phyloP scores from a whole-genome alignment of 2,113 vertebrate genomes.

The Pituophis catenifer region DNA sequence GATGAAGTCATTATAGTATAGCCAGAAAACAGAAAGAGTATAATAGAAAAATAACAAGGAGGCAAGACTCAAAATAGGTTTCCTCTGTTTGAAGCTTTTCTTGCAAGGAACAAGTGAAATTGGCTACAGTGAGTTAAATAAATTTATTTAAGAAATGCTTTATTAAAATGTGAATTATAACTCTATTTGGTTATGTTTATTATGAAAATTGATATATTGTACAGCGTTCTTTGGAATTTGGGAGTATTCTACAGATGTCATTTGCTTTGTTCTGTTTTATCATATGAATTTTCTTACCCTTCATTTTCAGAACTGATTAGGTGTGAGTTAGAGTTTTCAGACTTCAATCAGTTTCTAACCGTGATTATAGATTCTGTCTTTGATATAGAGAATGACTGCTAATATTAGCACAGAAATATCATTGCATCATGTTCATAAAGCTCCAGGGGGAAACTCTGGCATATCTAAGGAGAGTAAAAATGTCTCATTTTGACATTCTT shows the following conservation, averaged over 20 bases:
- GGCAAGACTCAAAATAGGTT: not conserved
- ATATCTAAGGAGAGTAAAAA: not conserved
- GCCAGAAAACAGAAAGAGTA: slow-evolving; percentile 40
- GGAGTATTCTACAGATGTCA: not conserved
- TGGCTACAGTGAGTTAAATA: slow-evolving; percentile 24
- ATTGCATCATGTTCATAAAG: not conserved
- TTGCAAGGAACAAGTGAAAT: not conserved
- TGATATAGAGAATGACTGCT: not conserved
- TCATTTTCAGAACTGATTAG: not conserved
- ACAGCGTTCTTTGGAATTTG: not conserved
- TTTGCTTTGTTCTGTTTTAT: not conserved
- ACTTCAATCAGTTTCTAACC: not conserved
- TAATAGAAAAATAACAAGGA: slow-evolving; percentile 30
- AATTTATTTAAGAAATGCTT: not conserved
- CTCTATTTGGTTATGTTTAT: not conserved
- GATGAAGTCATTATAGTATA: slow-evolving; percentile 54
- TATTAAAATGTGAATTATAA: not conserved
- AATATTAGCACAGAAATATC: not conserved
- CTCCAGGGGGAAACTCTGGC: not conserved
- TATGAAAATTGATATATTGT: not conserved
- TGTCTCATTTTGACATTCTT: not conserved
- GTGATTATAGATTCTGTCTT: not conserved
- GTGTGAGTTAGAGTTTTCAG: not conserved
- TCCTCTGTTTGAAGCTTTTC: slow-evolving; percentile 24
- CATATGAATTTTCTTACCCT: not conserved